A percentile compares a stretch with the other conserved stretches of the same genome.
Conservation (phyloP, 2,113 vertebrate species). For the Papio anubis region DNA sequence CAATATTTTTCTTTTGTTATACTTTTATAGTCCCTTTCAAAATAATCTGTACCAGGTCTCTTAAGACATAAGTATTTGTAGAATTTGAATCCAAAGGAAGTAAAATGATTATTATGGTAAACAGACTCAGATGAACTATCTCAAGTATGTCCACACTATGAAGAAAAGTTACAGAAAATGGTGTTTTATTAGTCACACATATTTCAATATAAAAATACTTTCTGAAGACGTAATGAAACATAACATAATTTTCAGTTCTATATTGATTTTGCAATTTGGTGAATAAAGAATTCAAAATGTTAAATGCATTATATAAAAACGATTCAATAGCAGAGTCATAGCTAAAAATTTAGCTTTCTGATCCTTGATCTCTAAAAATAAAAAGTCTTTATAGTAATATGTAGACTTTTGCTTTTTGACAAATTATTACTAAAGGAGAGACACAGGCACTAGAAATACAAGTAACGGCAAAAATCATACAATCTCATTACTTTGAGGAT, state of each 20-base stretch:
- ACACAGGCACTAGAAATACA: background rate
- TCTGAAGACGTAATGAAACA: background rate
- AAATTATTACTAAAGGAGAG: background rate
- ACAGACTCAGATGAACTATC: background rate
- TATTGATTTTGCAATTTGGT: background rate
- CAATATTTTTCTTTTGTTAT: background rate
- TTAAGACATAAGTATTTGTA: background rate
- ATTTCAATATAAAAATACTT: background rate
- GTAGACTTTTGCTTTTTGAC: background rate
- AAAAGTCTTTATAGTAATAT: background rate
- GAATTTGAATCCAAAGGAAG: constrained; percentile 7
- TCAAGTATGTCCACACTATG: background rate
- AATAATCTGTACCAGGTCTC: background rate
- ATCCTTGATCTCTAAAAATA: background rate
- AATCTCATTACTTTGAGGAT: background rate
- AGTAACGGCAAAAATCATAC: background rate
- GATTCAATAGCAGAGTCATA: background rate
- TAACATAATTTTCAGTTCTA: background rate
- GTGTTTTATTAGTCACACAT: background rate
- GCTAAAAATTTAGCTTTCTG: background rate
- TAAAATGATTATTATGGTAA: background rate
- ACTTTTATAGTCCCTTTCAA: background rate
- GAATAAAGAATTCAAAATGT: background rate
- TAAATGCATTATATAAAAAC: background rate
- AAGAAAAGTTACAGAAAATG: background rate